phyloP scores from a whole-genome alignment of 2,797 vertebrate species.

The Buceros bicornis region DNA sequence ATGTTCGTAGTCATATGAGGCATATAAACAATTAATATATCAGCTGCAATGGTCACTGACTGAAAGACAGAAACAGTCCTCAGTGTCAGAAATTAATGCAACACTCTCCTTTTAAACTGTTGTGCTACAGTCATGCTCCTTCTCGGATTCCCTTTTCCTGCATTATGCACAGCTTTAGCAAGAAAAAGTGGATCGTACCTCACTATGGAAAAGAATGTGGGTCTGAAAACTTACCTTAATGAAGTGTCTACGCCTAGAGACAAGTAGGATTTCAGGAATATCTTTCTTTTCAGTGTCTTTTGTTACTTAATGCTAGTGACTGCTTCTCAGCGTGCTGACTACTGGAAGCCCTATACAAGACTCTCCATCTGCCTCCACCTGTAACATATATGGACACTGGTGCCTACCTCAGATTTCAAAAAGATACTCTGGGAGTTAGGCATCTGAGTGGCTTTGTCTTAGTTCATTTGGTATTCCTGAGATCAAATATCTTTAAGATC shows the following conservation, averaged over 20 bases:
- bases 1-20: background rate
- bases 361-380: background rate
- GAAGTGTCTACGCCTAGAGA: background rate
- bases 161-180: background rate
- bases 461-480: background rate
- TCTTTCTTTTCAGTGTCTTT: background rate
- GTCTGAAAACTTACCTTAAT: background rate
- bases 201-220: background rate
- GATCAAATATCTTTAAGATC: background rate
- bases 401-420: background rate
- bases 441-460: background rate
- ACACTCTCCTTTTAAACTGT: background rate
- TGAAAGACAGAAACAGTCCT: background rate
- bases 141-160: background rate
- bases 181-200: background rate
- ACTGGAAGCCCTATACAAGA: background rate
- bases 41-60: background rate
- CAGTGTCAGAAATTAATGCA: background rate
- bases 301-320: background rate
- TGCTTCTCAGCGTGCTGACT: background rate
- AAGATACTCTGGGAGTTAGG: background rate
- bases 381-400: background rate
- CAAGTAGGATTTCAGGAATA: background rate
- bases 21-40: background rate
- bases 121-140: background rate